Conservation (phyloP, 2,888 invertebrate species). For the Liopterus haemorrhoidalis region DNA sequence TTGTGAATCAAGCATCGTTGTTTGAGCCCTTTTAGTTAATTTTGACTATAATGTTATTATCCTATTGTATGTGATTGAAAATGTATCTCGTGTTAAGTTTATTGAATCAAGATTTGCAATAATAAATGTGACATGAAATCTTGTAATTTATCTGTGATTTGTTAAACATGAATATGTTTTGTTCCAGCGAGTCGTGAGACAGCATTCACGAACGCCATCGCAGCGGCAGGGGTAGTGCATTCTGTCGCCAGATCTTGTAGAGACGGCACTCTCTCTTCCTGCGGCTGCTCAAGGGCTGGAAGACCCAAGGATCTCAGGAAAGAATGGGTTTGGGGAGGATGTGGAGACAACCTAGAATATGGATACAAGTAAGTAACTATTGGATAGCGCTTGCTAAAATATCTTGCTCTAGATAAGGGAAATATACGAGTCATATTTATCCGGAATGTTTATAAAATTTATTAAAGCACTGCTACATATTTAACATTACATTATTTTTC, state of each 20-base stretch:
- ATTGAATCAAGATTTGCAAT: too few species aligned
- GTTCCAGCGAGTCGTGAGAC: slow-evolving; percentile 74
- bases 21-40: too few species aligned
- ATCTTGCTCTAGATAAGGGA: neutral
- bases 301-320: slow-evolving; percentile 77
- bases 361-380: slow-evolving; percentile 73
- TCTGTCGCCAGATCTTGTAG: slow-evolving; percentile 85
- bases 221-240: slow-evolving; percentile 83
- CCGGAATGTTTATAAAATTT: neutral
- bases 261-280: slow-evolving; percentile 82
- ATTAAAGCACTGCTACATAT: neutral
- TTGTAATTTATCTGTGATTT: slow-evolving; percentile 7
- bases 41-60: too few species aligned
- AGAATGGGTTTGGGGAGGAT: slow-evolving; percentile 98
- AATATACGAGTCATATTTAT: neutral
- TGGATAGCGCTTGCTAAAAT: neutral
- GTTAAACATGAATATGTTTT: slow-evolving; percentile 5
- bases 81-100: too few species aligned
- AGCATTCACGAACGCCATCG: slow-evolving; percentile 86
- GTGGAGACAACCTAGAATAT: slow-evolving; percentile 94
- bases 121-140: too few species aligned
- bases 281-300: slow-evolving; percentile 79
- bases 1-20: too few species aligned
- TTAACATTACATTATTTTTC: neutral
- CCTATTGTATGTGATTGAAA: too few species aligned